Evolutionary conservation across 2,888 invertebrate species (phyloP).

Genomic region (Melanchra persicariae): DNA sequence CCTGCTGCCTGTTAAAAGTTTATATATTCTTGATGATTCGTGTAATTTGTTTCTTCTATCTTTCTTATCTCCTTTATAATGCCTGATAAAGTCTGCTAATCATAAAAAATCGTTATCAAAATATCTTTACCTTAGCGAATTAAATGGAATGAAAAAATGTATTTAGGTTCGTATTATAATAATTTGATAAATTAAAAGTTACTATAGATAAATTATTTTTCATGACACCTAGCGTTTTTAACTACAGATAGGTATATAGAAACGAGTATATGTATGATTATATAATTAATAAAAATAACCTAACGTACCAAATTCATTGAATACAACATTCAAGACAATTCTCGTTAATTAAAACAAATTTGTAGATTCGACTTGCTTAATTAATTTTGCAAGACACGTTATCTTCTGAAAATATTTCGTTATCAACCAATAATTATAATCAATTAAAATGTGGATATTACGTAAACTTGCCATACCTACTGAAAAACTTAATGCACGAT

Average conservation of each 20-base stretch:
- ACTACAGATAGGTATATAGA: no score
- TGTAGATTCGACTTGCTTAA: neutral
- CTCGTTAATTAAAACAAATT: neutral
- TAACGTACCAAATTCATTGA: neutral
- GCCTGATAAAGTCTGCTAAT: constrained; percentile 32
- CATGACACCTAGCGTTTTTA: neutral
- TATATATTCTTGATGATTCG: neutral
- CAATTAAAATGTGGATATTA: neutral
- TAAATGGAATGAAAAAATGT: neutral
- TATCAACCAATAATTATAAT: neutral
- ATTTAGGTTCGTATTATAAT: neutral
- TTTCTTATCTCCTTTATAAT: constrained; percentile 26
- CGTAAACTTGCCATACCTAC: neutral
- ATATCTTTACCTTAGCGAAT: constrained; percentile 20
- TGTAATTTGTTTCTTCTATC: neutral
- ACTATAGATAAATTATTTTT: neutral
- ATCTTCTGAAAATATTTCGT: constrained; percentile 11
- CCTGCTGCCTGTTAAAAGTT: constrained; percentile 7
- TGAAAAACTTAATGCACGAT: neutral
- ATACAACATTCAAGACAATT: neutral
- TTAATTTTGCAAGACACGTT: neutral
- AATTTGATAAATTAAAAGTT: neutral
- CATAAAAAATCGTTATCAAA: constrained; percentile 36
- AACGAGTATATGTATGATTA: neutral
- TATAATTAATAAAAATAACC: neutral